Evolutionary conservation across 2,797 vertebrate species (phyloP), one percentile per base, ranked within the genome.

Genomic region (Anguilla pacifica): DNA sequence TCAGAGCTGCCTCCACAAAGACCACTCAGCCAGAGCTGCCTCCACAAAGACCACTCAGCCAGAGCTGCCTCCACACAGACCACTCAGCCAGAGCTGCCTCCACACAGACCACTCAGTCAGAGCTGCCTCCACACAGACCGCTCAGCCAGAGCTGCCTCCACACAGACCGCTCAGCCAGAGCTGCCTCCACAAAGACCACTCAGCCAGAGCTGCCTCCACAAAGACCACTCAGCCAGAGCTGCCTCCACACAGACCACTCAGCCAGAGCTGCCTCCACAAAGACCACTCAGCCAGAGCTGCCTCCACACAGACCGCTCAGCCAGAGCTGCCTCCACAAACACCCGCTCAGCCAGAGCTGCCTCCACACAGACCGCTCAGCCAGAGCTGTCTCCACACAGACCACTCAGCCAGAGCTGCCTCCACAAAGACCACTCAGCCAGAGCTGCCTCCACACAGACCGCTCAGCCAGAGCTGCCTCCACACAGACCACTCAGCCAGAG

Each of bases 31-130:
- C 39, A 43, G 39, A 43, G 39, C 39, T 43, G 39, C 39, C 39
- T 43, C 39, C 39, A 43, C 39, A 43, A 0, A 43, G 39, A 43
- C 39, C 39, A 0, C 39, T 43, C 39, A 43, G 39, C 3, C 3
- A 43, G 39, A 43, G 39, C 39, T 43, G 39, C 39, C 39, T 43
- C 39, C 39, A 43, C 3, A 43, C 3, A 43, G 39, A 43, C 39
- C 39, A 4, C 39, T 43, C 39, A 43, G 39, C 39, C 3, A 43
- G 39, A 43, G 39, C 90, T 89, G 86, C 89, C 91, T 67, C 3
- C 64, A 89, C 87, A 82, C 93, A 96, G 96, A 95, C 94, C 93
- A 91, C 39, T 39, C 90, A 91, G 93, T 90, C 64, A 53, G n/a
- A 53, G 39, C 64, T 77, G 13, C 19, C 77, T 86, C 85, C n/a